Base-by-base conservation (phyloP, 2,113 vertebrate genomes). In the Corythaeola cristata region DNA sequence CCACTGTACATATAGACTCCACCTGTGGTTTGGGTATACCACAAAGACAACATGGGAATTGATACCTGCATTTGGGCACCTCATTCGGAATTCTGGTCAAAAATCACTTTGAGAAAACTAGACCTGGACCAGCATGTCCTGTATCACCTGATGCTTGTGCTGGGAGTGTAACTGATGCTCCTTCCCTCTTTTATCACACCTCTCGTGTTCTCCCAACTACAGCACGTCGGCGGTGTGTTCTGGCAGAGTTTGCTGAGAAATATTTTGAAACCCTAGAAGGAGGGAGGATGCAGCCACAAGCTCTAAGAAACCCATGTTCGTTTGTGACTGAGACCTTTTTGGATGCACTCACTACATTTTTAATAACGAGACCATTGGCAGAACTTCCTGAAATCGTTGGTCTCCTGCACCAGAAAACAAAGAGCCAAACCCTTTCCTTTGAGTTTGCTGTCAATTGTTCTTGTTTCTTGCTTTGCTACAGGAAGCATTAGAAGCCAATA, bases 331-430 rank as follows among this genome's bases (percentile, higher is more conserved):
- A 93, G 85, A 58, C 41, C 67, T 84, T 94, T 91, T 75, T 95
- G 95, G 92, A 90, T 68, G n/a, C 68, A 11, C 45, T 91, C 15
- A 44, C 86, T 49, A 23, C 60, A 22, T 84, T 94, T 96, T 96
- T 80, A 93, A 81, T 53, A 63, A 86, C 3, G 6, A 86, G 78
- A 49, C 60, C 62, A 11, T 68, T 97, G 96, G 96, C 96, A 96
- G 68, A 33, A 78, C 32, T 93, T 83, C 64, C 80, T 35, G 5
- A 94, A 97, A 88, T 72, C 5, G 0, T 27, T 92, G 78, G 67
- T 96, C 78, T 96, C 71, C 83, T 88, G 78, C 86, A 96, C 77
- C 53, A 93, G 69, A 74, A 96, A 59, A 83, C 90, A 94, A 41
- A 87, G 35, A 87, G 74, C 56, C 81, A 92, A 93, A 75, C 83